Percentiles rank a stretch among this genome's conserved stretches.
Evolutionary conservation across 2,888 invertebrate genomes (phyloP).

Genomic region (Euzophera pinguis): DNA sequence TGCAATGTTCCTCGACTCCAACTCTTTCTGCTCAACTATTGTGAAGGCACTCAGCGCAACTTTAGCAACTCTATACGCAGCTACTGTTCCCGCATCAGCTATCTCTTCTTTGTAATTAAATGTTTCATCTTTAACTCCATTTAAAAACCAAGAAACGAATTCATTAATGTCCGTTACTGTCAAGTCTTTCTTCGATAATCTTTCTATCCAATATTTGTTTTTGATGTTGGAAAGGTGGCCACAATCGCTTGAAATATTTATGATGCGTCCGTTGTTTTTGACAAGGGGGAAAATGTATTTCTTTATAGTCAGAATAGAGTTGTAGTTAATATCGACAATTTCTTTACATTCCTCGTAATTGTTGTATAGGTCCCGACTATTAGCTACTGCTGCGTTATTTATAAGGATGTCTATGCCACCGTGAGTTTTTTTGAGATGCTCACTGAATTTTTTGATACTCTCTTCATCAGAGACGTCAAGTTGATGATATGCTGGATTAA

Average conservation of each 20-base stretch:
- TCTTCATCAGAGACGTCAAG: slow-evolving; percentile 31
- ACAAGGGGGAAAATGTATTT: slow-evolving; percentile 79
- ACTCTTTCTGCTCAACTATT: slow-evolving; percentile 81
- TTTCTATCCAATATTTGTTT: slow-evolving; percentile 56
- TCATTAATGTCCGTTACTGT: slow-evolving; percentile 50
- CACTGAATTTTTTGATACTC: slow-evolving; percentile 30
- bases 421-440: slow-evolving; percentile 29
- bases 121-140: slow-evolving; percentile 46
- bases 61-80: slow-evolving; percentile 85
- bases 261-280: slow-evolving; percentile 82
- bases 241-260: slow-evolving; percentile 85
- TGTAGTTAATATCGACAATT: slow-evolving; percentile 32
- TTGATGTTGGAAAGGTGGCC: slow-evolving; percentile 82
- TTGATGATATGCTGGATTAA: slow-evolving; percentile 44
- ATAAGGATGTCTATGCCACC: slow-evolving; percentile 36
- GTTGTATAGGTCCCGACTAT: slow-evolving; percentile 21
- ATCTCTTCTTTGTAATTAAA: slow-evolving; percentile 39
- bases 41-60: slow-evolving; percentile 84
- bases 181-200: slow-evolving; percentile 42
- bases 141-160: slow-evolving; percentile 82
- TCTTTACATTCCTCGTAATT: slow-evolving; percentile 32
- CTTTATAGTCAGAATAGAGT: slow-evolving; percentile 29
- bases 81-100: slow-evolving; percentile 74
- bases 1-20: slow-evolving; percentile 77
- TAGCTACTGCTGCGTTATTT: slow-evolving; percentile 34